Evolutionary conservation across 2,113 vertebrate species (phyloP).

Genomic region (Seriola aureovittata): DNA sequence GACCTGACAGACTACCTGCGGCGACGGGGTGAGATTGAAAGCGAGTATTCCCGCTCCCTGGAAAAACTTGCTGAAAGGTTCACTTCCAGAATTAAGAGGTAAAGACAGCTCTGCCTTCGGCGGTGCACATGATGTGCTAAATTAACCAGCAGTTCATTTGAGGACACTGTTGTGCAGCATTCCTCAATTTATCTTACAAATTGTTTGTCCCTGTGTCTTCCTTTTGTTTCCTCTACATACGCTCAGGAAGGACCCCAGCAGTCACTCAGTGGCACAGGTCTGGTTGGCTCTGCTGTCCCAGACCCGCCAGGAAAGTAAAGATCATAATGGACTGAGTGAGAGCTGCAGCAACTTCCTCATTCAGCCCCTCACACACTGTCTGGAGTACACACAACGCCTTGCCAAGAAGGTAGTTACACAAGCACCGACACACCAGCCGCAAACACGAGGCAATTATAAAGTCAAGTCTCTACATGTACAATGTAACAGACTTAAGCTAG

Average conservation of each 20-base stretch:
- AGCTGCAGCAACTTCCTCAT: conserved; percentile 83
- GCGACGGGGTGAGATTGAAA: conserved; percentile 89
- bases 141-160: not conserved
- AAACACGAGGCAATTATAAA: not conserved
- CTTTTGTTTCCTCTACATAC: not conserved
- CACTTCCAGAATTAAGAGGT: conserved; percentile 83
- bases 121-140: too few species aligned
- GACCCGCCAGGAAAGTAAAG: conserved; percentile 89
- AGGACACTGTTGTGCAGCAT: not conserved
- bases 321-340: conserved; percentile 87
- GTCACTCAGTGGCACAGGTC: conserved; percentile 86
- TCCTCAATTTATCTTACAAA: not conserved
- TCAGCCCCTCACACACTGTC: conserved; percentile 86
- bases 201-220: not conserved
- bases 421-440: not conserved
- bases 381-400: conserved; percentile 88
- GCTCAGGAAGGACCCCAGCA: conserved; percentile 88
- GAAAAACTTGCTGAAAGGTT: conserved; percentile 90
- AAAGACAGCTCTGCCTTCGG: not conserved
- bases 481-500: not conserved
- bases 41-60: conserved; percentile 89
- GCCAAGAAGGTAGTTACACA: conserved; percentile 85
- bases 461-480: not conserved
- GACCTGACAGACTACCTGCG: conserved; percentile 89
- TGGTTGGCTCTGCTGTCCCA: conserved; percentile 89